phyloP scores from a whole-genome alignment of 92 coral and sea anemone species.

The Anthopleura xanthogrammica region DNA sequence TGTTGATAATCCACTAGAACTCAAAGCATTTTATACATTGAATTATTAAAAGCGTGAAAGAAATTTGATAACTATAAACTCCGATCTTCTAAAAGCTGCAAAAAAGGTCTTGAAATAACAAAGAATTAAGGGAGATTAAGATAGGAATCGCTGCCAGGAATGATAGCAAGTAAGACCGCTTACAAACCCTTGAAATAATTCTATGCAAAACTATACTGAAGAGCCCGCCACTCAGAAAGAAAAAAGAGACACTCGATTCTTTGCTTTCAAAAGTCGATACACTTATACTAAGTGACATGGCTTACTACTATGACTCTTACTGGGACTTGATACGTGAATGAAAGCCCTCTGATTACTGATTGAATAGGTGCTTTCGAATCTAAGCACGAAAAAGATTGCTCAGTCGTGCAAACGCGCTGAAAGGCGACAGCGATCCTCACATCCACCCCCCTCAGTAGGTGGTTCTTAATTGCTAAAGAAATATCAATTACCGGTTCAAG shows the following conservation, averaged over 20 bases:
- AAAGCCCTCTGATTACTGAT: not conserved
- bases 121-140: not conserved
- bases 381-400: not conserved
- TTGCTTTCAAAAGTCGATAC: not conserved
- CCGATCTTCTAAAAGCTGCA: not conserved
- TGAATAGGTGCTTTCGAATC: not conserved
- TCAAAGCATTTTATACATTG: not conserved
- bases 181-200: not conserved
- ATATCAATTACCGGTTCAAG: not conserved
- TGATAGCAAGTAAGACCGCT: not conserved
- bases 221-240: not conserved
- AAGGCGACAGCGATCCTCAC: no score
- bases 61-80: not conserved
- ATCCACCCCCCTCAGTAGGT: not conserved
- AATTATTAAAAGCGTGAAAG: slow-evolving; percentile 3
- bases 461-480: not conserved
- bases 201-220: not conserved
- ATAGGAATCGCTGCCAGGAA: not conserved
- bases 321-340: not conserved
- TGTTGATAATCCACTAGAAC: not conserved
- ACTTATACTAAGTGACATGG: not conserved
- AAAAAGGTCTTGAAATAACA: not conserved
- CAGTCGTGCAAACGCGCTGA: not conserved
- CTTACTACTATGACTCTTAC: not conserved
- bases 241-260: not conserved